phyloP scores from a whole-genome alignment of 2,888 invertebrate genomes.

The Nasonia oneida region DNA sequence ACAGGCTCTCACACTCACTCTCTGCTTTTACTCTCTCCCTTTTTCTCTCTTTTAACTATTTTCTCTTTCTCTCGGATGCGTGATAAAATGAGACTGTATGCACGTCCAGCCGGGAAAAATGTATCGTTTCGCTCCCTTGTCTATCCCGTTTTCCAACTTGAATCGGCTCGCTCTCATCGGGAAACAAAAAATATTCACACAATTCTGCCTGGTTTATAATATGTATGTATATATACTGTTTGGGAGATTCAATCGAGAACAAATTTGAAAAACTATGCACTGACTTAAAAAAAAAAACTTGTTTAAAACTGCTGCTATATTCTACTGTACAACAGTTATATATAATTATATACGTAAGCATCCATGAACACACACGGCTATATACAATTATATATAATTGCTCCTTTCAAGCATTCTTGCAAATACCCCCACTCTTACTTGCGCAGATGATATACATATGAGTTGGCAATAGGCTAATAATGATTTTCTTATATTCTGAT shows the following conservation, averaged over 20 bases:
- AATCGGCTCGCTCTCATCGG: neutral
- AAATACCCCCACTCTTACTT: conserved; percentile 8
- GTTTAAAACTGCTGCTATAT: conserved; percentile 27
- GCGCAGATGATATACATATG: conserved; percentile 17
- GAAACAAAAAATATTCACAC: neutral
- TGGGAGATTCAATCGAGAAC: conserved; percentile 9
- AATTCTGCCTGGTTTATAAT: neutral
- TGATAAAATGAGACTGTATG: conserved; percentile 5
- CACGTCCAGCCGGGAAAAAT: conserved; percentile 2
- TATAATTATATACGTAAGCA: conserved; percentile 48
- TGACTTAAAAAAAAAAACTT: conserved; percentile 9
- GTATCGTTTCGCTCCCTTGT: neutral
- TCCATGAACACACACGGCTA: conserved; percentile 46
- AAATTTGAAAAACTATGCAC: neutral
- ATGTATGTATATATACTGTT: neutral
- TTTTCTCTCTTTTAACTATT: neutral
- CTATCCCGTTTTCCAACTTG: neutral
- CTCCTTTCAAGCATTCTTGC: conserved; percentile 33
- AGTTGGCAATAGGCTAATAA: conserved; percentile 11
- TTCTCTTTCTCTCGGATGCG: neutral
- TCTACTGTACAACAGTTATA: conserved; percentile 40
- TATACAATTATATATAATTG: conserved; percentile 58
- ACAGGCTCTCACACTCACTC: conserved; percentile 21
- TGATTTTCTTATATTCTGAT: conserved; percentile 1
- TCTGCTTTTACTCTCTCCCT: conserved; percentile 7